Percentiles rank a stretch among this genome's conserved stretches.
These are phyloP conservation scores for Corythornis leucogaster DNA, from an alignment of 2,797 vertebrate genomes.

Conservation along the genomic window DNA sequence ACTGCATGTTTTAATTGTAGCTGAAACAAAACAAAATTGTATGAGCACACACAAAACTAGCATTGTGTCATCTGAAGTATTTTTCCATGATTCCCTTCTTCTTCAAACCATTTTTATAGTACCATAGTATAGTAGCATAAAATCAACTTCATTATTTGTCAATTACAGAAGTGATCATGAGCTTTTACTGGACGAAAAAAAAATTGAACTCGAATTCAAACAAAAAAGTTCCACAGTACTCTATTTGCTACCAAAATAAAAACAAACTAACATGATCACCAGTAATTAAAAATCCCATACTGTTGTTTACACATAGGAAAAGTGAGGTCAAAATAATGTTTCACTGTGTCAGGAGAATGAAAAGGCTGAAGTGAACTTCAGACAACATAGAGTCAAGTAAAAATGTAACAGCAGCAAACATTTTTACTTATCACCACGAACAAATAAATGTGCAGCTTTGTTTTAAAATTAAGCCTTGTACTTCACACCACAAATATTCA, in stretches of 20 bases:
- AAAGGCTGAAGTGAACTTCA: neutral
- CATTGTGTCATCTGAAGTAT: neutral
- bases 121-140: neutral
- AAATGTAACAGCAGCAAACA: neutral
- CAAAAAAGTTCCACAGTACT: neutral
- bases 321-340: neutral
- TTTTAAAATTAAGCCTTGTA: neutral
- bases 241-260: neutral
- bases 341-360: neutral
- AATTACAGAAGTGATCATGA: neutral
- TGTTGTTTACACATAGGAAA: neutral
- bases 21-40: conserved; percentile 69
- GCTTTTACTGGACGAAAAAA: neutral
- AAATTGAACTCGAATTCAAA: neutral
- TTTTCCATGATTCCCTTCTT: neutral
- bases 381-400: neutral
- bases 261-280: neutral
- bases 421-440: neutral
- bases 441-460: neutral
- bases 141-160: neutral
- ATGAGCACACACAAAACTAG: neutral
- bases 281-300: neutral
- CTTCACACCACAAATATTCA: neutral
- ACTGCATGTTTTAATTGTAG: conserved; percentile 88
- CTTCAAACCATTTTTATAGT: neutral